Conservation (phyloP, 2,797 vertebrate species). For the Chrysolophus pictus region DNA sequence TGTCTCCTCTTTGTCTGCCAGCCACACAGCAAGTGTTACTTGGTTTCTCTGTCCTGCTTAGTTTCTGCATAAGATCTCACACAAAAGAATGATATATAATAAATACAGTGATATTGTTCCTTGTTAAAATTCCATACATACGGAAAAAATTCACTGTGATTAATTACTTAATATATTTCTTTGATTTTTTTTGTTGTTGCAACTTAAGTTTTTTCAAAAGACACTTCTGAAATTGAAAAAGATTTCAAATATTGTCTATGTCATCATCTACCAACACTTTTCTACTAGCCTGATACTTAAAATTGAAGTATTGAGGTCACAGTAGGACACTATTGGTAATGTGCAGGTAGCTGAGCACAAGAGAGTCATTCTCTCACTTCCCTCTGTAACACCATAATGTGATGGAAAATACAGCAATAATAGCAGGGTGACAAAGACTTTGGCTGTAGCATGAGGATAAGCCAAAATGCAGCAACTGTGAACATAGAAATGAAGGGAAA, state of each 20-base stretch:
- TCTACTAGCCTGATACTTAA: background rate
- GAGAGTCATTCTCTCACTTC: no score
- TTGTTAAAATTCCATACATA: background rate
- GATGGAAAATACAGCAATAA: no score
- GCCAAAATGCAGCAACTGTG: no score
- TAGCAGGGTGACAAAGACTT: no score
- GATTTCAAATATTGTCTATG: background rate
- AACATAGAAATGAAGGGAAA: no score
- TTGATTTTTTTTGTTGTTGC: background rate
- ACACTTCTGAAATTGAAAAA: background rate
- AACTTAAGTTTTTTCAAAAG: slow-evolving; percentile 1
- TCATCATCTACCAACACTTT: background rate
- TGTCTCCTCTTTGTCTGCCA: background rate
- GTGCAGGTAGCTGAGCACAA: no score
- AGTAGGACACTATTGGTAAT: background rate
- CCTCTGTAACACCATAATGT: no score
- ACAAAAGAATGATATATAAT: background rate
- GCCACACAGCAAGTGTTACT: background rate
- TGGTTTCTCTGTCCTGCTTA: background rate
- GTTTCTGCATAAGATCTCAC: background rate
- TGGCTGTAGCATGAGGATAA: no score
- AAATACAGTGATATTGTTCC: background rate
- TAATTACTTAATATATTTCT: background rate
- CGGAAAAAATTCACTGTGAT: background rate
- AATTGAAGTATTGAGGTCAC: background rate